Evolutionary conservation across 2,888 invertebrate species (phyloP), one percentile per base, ranked within the genome.

Genomic region (Amphipoea lucens): DNA sequence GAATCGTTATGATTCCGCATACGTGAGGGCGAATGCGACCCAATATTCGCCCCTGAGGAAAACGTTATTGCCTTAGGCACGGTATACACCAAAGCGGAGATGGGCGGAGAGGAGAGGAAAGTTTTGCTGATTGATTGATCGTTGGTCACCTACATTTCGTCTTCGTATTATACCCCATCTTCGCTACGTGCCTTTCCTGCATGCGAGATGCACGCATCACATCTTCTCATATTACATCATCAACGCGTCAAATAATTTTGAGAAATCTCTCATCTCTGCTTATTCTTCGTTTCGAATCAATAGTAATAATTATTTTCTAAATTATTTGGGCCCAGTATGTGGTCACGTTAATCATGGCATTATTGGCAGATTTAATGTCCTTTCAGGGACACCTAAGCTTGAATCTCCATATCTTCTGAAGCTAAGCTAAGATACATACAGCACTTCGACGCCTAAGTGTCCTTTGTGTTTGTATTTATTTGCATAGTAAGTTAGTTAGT

Each of bases 11-110:
- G 82, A 82, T 76, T 82, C 78, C 75, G 82, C 68, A 78, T 78
- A 77, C 68, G 67, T 71, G 66, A 36, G 76, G 54, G 66, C 12
- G 68, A 76, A 74, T 74, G 76, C 63, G 75, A 84, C 66, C 80
- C 74, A 74, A 74, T 79, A 82, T 81, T 81, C 68, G 80, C 77
- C 85, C 84, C 71, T 65, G 82, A 84, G 85, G 82, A 82, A 87
- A 90, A 78, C 76, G 76, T 89, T 76, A 75, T 40, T 70, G 76
- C 60, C 40, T 88, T 73, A 85, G 80, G 79, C 57, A 2, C 23
- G 29, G 48, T 48, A 3, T 57, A 83, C 65, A 79, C 48, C 4
- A 29, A 48, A 40, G 36, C 14, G 17, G 29, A 23, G 14, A 23
- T 48, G 12, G 14, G 17, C 3, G 7, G 14, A 62, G 36, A 36